These are phyloP conservation scores for Phenacoccus solenopsis DNA, from an alignment of 1,140 invertebrate genomes.

Conservation along the genomic window DNA sequence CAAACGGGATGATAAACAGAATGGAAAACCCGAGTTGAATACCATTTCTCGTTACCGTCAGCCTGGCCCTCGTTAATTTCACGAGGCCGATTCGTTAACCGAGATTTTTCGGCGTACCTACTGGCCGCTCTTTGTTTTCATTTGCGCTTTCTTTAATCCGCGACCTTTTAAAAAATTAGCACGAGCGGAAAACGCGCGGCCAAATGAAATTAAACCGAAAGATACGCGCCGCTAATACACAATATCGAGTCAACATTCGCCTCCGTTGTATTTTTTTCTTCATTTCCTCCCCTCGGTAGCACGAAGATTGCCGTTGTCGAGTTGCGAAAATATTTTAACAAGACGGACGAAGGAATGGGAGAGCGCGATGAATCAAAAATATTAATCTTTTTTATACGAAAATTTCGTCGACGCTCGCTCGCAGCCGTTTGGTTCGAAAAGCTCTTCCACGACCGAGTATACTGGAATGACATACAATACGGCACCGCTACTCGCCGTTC, in stretches of 20 bases:
- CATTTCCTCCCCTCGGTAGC: no score
- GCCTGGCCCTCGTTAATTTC: neutral
- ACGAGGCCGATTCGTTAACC: no score
- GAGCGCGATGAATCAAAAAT: neutral
- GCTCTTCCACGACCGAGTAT: no score
- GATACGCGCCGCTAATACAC: neutral
- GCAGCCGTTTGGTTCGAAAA: no score
- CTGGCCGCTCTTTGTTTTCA: neutral
- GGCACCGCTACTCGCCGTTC: no score
- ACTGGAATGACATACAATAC: no score
- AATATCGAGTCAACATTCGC: no score
- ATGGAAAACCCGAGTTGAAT: neutral
- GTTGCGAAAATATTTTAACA: no score
- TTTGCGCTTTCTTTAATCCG: neutral
- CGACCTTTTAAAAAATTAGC: neutral
- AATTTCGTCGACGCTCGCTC: no score
- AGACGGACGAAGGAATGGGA: neutral
- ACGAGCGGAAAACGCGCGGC: neutral
- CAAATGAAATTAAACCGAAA: neutral
- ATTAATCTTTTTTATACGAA: no score
- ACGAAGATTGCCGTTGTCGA: no score
- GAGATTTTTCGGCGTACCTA: neutral
- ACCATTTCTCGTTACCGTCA: neutral
- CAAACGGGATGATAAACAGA: conserved; percentile 1
- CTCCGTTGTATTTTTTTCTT: neutral